Base-by-base conservation (phyloP, 2,888 invertebrate species). In the Tiliacea citrago region DNA sequence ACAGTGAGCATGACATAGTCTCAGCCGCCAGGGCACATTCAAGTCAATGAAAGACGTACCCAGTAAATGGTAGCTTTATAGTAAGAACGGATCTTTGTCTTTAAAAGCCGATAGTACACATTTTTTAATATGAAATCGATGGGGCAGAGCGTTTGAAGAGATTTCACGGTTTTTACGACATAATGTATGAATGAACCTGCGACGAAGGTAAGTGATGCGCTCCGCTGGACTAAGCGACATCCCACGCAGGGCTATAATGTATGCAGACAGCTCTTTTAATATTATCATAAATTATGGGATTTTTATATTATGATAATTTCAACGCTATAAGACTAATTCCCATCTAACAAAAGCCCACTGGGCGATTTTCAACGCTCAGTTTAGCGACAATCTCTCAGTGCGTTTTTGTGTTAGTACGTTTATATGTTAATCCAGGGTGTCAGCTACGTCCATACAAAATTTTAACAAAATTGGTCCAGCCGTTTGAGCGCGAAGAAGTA, bases 171-270 rank as follows among this genome's bases (percentile, higher is more conserved):
- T 79, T 84, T 79, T 63, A 66, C 53, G n/a, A 69, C 79, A 79
- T 68, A 60, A 68, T 68, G 47, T 62, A 77, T 82, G 73, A 78
- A 69, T 61, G 71, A 66, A 51, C 66, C 66, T 60, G 47, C 62
- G 67, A 24, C 81, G 68, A 9, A 39, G 39, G 42, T 58, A 60
- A n/a, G 55, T 47, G 61, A 57, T 65, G 51, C 83, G 86, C 79
- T 85, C 68, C 86, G 61, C 58, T 86, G 82, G 53, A 57, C 83
- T 75, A 73, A 81, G 57, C n/a, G 73, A 55, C 86, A 66, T 55
- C 88, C 86, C 85, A 89, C 86, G 84, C 81, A 63, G n/a, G n/a
- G 75, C 51, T 73, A 18, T 29, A 45, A 45, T 61, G 42, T 84
- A 66, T 82, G 80, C 70, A 85, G 60, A 55, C 35, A 16, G 57